Percentiles rank a stretch among this genome's conserved stretches.
Conservation (phyloP, 2,113 vertebrate genomes). For the Chlorodrepanis virens region DNA sequence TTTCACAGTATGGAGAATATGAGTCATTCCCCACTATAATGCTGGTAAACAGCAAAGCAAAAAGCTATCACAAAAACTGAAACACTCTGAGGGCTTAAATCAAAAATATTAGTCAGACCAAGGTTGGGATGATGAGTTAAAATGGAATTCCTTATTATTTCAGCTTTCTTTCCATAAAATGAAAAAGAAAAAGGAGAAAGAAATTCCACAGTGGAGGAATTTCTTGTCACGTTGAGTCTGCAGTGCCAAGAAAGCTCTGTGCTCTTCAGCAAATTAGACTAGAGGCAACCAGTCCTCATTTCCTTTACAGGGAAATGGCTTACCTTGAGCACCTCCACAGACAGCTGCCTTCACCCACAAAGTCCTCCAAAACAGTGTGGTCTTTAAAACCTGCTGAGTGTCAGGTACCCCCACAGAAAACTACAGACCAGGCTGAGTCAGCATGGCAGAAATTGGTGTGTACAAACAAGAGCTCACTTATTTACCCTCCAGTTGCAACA, state of each 20-base stretch:
- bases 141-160: conserved; percentile 8
- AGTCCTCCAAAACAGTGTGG: background rate
- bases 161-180: background rate
- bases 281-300: background rate
- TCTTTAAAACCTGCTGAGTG: background rate
- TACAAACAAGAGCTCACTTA: background rate
- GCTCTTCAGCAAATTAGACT: background rate
- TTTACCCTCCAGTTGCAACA: background rate
- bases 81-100: conserved; percentile 17
- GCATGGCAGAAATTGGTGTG: background rate
- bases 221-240: background rate
- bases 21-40: background rate
- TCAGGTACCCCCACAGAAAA: background rate
- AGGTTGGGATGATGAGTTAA: background rate
- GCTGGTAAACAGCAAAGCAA: background rate
- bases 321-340: background rate
- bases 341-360: background rate
- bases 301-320: background rate
- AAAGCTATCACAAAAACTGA: background rate
- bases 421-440: background rate
- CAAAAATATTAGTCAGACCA: conserved; percentile 1
- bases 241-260: background rate
- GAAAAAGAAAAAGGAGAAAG: background rate
- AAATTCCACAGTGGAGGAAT: background rate
- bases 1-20: background rate